Percentiles rank a stretch among this genome's conserved stretches.
phyloP scores from a whole-genome alignment of 2,888 invertebrate genomes.

The Habrosyne pyritoides region DNA sequence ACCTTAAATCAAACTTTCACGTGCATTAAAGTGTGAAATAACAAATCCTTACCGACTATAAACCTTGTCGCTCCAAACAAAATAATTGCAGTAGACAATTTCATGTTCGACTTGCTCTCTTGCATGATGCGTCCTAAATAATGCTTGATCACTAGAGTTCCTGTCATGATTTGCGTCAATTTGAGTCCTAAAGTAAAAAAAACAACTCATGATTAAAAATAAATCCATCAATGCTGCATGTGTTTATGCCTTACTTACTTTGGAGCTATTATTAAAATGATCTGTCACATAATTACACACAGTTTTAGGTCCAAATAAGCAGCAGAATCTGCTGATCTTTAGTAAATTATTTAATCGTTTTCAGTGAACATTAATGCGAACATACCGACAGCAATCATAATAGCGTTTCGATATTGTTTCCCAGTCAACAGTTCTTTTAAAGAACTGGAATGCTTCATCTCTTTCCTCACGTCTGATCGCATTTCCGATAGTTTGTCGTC shows the following conservation, averaged over 20 bases:
- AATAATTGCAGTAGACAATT: slow-evolving; percentile 53
- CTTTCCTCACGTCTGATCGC: slow-evolving; percentile 69
- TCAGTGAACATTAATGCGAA: background rate
- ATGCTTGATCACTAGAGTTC: slow-evolving; percentile 57
- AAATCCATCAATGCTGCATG: slow-evolving; percentile 8
- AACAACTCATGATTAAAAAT: slow-evolving; percentile 26
- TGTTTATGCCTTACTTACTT: no score
- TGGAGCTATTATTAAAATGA: no score
- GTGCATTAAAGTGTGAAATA: background rate
- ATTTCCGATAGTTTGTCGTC: slow-evolving; percentile 54
- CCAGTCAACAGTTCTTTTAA: slow-evolving; percentile 75
- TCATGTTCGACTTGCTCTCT: slow-evolving; percentile 52
- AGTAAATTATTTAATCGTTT: no score
- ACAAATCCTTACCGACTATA: slow-evolving; percentile 51
- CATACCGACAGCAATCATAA: slow-evolving; percentile 64
- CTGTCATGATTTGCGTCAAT: slow-evolving; percentile 60
- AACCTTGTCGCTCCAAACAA: slow-evolving; percentile 63
- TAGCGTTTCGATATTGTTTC: slow-evolving; percentile 72
- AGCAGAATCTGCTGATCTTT: no score
- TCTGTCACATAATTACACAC: no score
- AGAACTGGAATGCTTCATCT: slow-evolving; percentile 71
- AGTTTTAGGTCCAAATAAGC: no score
- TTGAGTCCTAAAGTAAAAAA: slow-evolving; percentile 54
- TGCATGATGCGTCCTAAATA: slow-evolving; percentile 66
- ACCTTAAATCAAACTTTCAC: background rate